Evolutionary conservation across 35 echinoderm and acorn worm genomes (phyloP), one percentile per base, ranked within the genome.

Genomic region (Apostichopus japonicus): DNA sequence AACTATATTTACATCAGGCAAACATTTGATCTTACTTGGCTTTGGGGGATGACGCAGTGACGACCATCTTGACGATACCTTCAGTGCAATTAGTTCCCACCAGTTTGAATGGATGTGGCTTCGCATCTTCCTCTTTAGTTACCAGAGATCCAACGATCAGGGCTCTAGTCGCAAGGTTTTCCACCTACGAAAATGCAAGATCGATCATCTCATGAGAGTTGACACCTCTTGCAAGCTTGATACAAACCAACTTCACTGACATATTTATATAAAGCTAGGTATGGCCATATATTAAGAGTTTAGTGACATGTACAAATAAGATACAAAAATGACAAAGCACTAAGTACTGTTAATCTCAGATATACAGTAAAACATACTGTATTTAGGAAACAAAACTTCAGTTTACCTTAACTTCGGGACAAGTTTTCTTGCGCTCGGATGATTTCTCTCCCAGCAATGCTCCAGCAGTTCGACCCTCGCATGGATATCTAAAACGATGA

Each of bases 391-490:
- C 33, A 44, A 0, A 44, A 44, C 58, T 54, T 8, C 6, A 72
- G 4, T 77, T 22, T 55, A 98, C 97, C 93, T 93, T 96, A 44
- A 98, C 91, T 52, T 91, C 83, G 1, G 97, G 97, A 62, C 86
- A 98, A 1, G 93, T 92, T 53, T 96, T 96, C 51, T 91, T 90
- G 25, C 93, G 89, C 19, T 56, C 24, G 21, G 77, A 87, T 10
- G 96, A 94, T 23, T 83, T 98, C 14, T 92, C 95, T 6, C 95
- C 97, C 15, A 93, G 80, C 58, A 98, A 87, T 91, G 95, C 94
- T 8, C 97, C 97, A 54, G 97, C 97, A 56, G 95, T 94, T 54
- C 97, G 93, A 11, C 97, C 97, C 80, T 98, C 97, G 57, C 95
- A 96, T 72, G 87, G 88, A 65, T 98, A 98, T 44, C 97, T 86